Evolutionary conservation across 2,888 invertebrate genomes (phyloP), one percentile per base, ranked within the genome.

Genomic region (Julus scandinavius): DNA sequence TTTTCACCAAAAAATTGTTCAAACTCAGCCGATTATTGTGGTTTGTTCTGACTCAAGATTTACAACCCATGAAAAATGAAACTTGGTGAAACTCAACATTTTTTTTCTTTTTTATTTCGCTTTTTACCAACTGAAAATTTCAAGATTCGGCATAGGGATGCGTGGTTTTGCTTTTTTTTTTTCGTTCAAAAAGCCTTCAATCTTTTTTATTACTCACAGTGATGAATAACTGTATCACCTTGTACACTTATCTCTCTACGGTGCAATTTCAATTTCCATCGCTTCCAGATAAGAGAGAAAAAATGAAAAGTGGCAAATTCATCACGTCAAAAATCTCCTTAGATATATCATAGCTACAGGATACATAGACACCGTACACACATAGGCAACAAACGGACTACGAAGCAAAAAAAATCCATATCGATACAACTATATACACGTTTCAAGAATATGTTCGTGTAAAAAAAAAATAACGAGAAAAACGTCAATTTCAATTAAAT

Each of bases 191-290:
- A 63, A 20, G n/a, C 63, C 20, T 63, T 20, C n/a, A 63, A n/a
- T 20, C 20, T 63, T 63, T 63, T 63, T 63, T 63, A 63, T 63
- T 63, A 63, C 63, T 63, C 63, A n/a, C 63, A 63, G 63, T 63
- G 63, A 63, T 63, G 63, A 63, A 63, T 63, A 63, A 63, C 63
- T 63, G 63, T 63, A 63, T 63, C 63, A 63, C 63, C 63, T 63
- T 63, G 63, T 63, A 63, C 63, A 63, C 63, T 63, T 63, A 63
- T 63, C 63, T 63, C 63, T 63, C 63, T 20, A 63, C 63, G 63
- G 63, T 63, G 63, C 63, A 63, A 63, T 63, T 63, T 63, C 63
- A 63, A 63, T 63, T 63, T 63, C 63, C 63, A 63, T 63, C 63
- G 63, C 63, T 63, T 63, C 63, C 20, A 63, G 63, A 63, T 63